Evolutionary conservation across 2,888 invertebrate species (phyloP), one percentile per base, ranked within the genome.

Genomic region (Synanthedon vespiformis): DNA sequence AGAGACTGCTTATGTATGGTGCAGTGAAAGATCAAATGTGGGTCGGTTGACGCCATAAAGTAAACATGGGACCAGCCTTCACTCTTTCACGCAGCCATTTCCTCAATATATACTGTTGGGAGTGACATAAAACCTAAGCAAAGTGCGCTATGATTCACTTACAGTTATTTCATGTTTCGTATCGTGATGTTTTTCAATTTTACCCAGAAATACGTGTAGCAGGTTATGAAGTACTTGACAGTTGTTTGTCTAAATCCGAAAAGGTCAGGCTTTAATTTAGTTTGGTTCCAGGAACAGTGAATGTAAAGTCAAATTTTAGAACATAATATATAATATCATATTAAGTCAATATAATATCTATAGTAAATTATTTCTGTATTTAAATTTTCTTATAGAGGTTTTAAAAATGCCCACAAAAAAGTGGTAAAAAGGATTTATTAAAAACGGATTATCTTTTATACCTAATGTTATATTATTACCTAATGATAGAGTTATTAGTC

Each of bases 11-110:
- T 44, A 44, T 44, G 44, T 14, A 44, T 44, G 44, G n/a, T 44
- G 14, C 12, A 44, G 14, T 44, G 44, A 44, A 44, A 44, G 44
- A 44, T 44, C 13, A 44, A 44, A 44, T 44, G 44, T 44, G 13
- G 59, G 59, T 51, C 52, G 56, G 53, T 50, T 50, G 49, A 54
- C 40, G 58, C 48, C 60, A 58, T 64, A 62, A 68, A 65, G 63
- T 60, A 65, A 66, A 65, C 65, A 65, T 34, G 63, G 60, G 61
- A 54, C 62, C 57, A 64, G 61, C 58, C 58, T 61, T 60, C 34
- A 34, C 34, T 53, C 61, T 65, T 67, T 64, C 55, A 57, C 58
- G 58, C 51, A 57, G 54, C 60, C 64, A 60, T 62, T 64, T 60
- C 63, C 55, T 59, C 50, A 50, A 34, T 10, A 34, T 34, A 34